Conservation (phyloP, 2,888 invertebrate species). For the Tipula helvola region DNA sequence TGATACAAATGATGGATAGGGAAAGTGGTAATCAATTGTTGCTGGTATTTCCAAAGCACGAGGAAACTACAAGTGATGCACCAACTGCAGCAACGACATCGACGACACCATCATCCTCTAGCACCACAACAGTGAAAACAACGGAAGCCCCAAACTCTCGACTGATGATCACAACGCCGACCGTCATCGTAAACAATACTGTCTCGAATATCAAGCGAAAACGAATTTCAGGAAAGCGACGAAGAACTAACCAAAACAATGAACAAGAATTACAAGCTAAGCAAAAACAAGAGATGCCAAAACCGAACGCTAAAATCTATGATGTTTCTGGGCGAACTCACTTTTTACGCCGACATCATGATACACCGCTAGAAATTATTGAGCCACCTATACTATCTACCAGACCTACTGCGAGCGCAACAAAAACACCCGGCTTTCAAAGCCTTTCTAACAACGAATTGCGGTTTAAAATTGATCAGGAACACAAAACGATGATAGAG, state of each 20-base stretch:
- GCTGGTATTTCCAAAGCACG: neutral
- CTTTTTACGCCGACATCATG: neutral
- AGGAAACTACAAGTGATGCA: neutral
- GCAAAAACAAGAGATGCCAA: neutral
- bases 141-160: neutral
- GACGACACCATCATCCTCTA: neutral
- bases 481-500: slow-evolving; percentile 9
- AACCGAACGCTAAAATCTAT: neutral
- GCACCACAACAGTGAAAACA: neutral
- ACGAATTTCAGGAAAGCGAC: neutral
- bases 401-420: neutral
- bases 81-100: neutral
- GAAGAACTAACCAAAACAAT: neutral
- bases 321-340: neutral
- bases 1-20: slow-evolving; percentile 4
- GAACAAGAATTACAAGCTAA: neutral
- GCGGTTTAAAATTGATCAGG: neutral
- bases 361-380: neutral
- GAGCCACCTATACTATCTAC: neutral
- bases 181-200: neutral
- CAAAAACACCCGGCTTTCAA: neutral
- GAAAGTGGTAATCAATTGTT: neutral
- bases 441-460: neutral
- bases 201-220: neutral
- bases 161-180: too few species aligned